phyloP scores from a whole-genome alignment of 2,797 vertebrate species.

The Neosalanx taihuensis region DNA sequence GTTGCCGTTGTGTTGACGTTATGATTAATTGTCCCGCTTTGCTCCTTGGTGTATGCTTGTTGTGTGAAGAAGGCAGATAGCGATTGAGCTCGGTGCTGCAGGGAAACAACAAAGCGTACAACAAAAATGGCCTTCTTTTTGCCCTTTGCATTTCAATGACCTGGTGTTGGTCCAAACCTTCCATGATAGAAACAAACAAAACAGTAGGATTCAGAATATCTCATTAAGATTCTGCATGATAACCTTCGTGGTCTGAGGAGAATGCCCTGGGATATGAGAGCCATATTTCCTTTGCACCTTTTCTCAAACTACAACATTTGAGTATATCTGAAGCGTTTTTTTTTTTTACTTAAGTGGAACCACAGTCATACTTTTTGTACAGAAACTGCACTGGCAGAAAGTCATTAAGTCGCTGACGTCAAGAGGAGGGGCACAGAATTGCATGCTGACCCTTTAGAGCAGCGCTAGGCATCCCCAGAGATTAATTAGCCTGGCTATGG shows the following conservation, averaged over 20 bases:
- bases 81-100: conserved; percentile 5
- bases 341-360: too few species aligned
- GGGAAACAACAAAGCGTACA: conserved; percentile 1
- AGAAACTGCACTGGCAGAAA: conserved; percentile 13
- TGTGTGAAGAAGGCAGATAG: conserved; percentile 20
- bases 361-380: background rate
- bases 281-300: background rate
- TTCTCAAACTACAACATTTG: background rate
- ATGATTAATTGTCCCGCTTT: conserved; percentile 33
- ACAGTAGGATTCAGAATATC: background rate
- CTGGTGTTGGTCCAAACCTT: background rate
- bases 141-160: conserved; percentile 23
- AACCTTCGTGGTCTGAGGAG: background rate
- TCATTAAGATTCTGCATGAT: background rate
- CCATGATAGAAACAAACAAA: background rate
- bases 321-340: too few species aligned
- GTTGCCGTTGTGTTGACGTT: conserved; percentile 29
- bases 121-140: conserved; percentile 33
- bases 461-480: conserved; percentile 66
- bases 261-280: background rate
- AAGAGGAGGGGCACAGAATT: conserved; percentile 57
- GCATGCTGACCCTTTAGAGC: conserved; percentile 54
- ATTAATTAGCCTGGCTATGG: conserved; percentile 71
- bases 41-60: conserved; percentile 25
- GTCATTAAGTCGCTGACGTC: conserved; percentile 33